Evolutionary conservation across 2,113 vertebrate species (phyloP), one percentile per base, ranked within the genome.

Genomic region (Nannobrachium achirus): DNA sequence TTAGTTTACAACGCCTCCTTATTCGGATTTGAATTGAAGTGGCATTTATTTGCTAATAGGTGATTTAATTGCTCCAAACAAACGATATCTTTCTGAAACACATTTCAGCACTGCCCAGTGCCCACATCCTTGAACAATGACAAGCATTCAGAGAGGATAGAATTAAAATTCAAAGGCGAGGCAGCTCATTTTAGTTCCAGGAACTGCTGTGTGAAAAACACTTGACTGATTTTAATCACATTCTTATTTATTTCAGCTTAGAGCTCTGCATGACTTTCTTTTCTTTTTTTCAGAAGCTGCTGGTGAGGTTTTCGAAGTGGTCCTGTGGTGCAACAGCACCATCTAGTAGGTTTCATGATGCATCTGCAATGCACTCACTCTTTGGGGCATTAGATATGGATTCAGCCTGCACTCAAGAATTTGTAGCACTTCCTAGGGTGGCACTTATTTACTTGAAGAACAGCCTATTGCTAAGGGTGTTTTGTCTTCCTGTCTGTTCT

Each of bases 161-260:
- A 88, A 87, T 88, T 88, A 79, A 85, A 86, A 89, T 87, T 88
- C 89, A 87, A 85, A 88, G 80, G 71, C 80, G 76, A 76, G 67
- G 69, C 79, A 52, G 74, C 80, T 88, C 71, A 85, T 86, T 88
- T 83, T 59, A 80, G 81, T 86, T 85, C 78, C 80, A 86, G 76
- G 79, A 86, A 84, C 76, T 16, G 66, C 76, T 78, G 71, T 84
- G 83, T 71, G 74, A 83, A 85, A 87, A 87, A 84, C 83, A 88
- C 86, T 89, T 85, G 83, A 88, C 84, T 89, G 87, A 91, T 90
- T 90, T 88, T 90, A 85, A 91, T 89, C 87, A 88, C 78, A 84
- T 83, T 87, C 83, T 81, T 88, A 84, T 89, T 89, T 88, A 86
- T 88, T 89, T 90, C 74, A 83, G 83, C 73, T 84, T 49, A 53